Percentiles rank a stretch among this genome's conserved stretches.
Evolutionary conservation across 2,113 vertebrate species (phyloP).

Genomic region (Aythya baeri): DNA sequence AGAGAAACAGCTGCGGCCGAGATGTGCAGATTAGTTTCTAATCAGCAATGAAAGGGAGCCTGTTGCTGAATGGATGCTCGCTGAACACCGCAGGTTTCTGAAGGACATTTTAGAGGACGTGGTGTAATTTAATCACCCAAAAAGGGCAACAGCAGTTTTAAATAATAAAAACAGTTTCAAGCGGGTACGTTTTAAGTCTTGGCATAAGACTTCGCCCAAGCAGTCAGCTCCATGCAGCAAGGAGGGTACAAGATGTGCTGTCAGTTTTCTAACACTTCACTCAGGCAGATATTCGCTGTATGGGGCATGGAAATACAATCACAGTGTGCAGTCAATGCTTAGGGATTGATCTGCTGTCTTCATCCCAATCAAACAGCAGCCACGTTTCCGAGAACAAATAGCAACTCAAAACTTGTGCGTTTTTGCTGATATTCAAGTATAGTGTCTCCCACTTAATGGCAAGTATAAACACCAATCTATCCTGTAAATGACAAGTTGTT

Average conservation of each 20-base stretch:
- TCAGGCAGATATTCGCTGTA: not conserved
- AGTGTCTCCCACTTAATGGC: not conserved
- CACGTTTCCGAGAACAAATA: not conserved
- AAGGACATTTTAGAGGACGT: not conserved
- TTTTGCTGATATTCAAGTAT: not conserved
- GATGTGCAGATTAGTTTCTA: not conserved
- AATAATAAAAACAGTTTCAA: not conserved
- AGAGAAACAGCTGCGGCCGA: slow-evolving; percentile 18
- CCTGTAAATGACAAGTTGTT: not conserved
- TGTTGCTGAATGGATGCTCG: not conserved
- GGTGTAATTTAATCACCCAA: not conserved
- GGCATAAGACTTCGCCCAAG: not conserved
- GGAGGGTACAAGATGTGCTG: not conserved
- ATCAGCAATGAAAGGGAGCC: not conserved
- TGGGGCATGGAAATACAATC: not conserved
- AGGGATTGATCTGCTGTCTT: not conserved
- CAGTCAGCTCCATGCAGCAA: not conserved
- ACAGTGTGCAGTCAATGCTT: not conserved
- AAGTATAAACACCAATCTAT: not conserved
- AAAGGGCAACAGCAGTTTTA: not conserved
- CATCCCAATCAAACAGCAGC: not conserved
- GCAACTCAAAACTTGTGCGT: not conserved
- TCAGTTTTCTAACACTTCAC: not conserved
- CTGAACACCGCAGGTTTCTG: not conserved
- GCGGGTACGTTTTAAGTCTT: not conserved